Conservation (phyloP, 2,113 vertebrate genomes). For the Nanorana parkeri region DNA sequence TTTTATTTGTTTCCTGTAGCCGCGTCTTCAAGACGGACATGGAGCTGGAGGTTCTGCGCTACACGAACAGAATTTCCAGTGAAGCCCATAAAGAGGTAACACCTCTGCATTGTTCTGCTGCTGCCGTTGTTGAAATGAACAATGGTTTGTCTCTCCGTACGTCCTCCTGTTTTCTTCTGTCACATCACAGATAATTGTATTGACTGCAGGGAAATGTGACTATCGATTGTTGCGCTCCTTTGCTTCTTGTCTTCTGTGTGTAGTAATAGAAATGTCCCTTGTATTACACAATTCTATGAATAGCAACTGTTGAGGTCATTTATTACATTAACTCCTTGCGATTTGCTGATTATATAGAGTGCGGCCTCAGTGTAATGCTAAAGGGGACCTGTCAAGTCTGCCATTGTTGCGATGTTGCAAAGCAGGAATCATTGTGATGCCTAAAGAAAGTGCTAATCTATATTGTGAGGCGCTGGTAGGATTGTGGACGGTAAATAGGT, state of each 20-base stretch:
- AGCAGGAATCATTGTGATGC: too few species aligned
- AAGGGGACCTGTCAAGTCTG: too few species aligned
- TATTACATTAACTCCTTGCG: neutral
- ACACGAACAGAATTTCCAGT: slow-evolving; percentile 95
- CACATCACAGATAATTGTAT: slow-evolving; percentile 33
- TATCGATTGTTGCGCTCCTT: slow-evolving; percentile 27
- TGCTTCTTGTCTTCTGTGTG: slow-evolving; percentile 1
- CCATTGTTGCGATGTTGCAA: too few species aligned
- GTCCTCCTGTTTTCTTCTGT: slow-evolving; percentile 19
- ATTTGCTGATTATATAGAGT: too few species aligned
- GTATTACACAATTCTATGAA: slow-evolving; percentile 34
- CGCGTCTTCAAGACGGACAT: slow-evolving; percentile 93
- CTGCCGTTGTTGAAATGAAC: neutral
- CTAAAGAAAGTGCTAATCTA: too few species aligned
- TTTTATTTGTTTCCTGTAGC: slow-evolving; percentile 67
- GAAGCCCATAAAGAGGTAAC: slow-evolving; percentile 95
- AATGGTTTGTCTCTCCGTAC: neutral
- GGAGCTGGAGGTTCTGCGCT: slow-evolving; percentile 95
- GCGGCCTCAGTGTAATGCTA: too few species aligned
- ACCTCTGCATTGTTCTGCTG: neutral
- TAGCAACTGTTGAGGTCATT: slow-evolving; percentile 21
- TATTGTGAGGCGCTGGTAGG: too few species aligned
- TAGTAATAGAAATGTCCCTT: slow-evolving; percentile 19
- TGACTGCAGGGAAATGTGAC: slow-evolving; percentile 31
- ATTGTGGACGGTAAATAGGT: too few species aligned